Evolutionary conservation across 2,888 invertebrate species (phyloP).

Genomic region (Ennomos erosarius): DNA sequence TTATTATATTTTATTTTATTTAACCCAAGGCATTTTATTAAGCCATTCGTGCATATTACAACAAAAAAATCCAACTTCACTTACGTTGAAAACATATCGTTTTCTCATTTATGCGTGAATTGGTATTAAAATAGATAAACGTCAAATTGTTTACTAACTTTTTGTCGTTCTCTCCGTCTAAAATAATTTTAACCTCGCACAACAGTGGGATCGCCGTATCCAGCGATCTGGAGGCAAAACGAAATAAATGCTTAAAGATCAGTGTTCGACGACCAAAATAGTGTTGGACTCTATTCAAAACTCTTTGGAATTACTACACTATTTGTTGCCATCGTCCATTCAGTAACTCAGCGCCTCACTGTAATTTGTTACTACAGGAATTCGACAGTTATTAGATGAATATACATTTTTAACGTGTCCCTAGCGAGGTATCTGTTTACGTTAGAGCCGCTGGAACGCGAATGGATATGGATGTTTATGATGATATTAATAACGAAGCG

Average conservation of each 20-base stretch:
- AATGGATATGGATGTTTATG: constrained; percentile 54
- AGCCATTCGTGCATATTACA: constrained; percentile 21
- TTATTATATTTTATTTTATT: constrained; percentile 17
- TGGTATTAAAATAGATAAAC: constrained; percentile 34
- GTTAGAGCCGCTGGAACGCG: constrained; percentile 48
- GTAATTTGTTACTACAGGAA: constrained; percentile 73
- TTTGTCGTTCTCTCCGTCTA: constrained; percentile 23
- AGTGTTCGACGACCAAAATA: constrained; percentile 78
- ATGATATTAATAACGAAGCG: constrained; percentile 52
- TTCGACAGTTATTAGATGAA: constrained; percentile 73
- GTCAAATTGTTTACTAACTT: constrained; percentile 35
- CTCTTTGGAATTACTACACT: constrained; percentile 82
- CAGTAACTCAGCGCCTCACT: constrained; percentile 77
- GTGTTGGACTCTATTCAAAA: constrained; percentile 84
- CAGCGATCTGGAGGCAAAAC: constrained; percentile 66
- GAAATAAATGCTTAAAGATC: constrained; percentile 75
- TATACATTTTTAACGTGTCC: constrained; percentile 63
- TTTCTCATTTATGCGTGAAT: constrained; percentile 32
- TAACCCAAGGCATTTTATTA: constrained; percentile 19
- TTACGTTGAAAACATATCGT: constrained; percentile 19
- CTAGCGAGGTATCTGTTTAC: constrained; percentile 55
- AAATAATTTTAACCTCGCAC: constrained; percentile 29
- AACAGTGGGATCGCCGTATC: constrained; percentile 58
- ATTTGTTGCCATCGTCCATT: constrained; percentile 80
- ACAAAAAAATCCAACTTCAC: constrained; percentile 30